Percentiles rank a stretch among this genome's conserved stretches.
Conservation (phyloP, 2,888 invertebrate species). For the Coleophora deauratella region DNA sequence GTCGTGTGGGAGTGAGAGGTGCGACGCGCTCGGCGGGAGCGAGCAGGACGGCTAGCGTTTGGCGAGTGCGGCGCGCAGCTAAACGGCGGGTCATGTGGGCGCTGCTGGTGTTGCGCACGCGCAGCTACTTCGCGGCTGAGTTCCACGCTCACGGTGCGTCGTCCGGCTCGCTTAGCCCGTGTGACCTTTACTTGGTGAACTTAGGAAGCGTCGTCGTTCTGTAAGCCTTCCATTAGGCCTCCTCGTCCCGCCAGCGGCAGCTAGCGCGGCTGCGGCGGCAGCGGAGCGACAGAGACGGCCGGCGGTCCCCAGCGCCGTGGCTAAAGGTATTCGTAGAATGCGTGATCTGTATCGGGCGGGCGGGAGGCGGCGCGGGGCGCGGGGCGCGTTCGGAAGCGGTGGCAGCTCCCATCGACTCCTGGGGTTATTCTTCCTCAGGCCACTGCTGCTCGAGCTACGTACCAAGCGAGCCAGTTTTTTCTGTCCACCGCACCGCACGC, state of each 20-base stretch:
- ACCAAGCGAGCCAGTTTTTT: conserved; percentile 76
- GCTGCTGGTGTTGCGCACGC: conserved; percentile 73
- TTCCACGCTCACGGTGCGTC: conserved; percentile 66
- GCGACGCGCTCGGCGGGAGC: conserved; percentile 16
- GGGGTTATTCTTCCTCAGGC: conserved; percentile 76
- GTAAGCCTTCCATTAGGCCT: conserved; percentile 68
- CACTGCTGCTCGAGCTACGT: conserved; percentile 73
- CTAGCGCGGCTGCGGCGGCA: conserved; percentile 45
- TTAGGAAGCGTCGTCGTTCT: conserved; percentile 69
- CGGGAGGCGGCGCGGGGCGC: conserved; percentile 53
- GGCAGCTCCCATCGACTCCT: conserved; percentile 75
- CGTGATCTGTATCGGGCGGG: conserved; percentile 73
- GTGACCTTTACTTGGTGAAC: conserved; percentile 73
- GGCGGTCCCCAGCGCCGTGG: conserved; percentile 57
- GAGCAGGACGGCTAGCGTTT: conserved; percentile 40
- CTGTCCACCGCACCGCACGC: conserved; percentile 75
- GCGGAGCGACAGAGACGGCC: conserved; percentile 63
- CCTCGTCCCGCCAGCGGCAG: conserved; percentile 54
- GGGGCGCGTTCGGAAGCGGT: conserved; percentile 70
- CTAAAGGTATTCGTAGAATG: conserved; percentile 72
- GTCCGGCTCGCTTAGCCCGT: conserved; percentile 64
- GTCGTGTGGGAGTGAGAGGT: conserved; percentile 42
- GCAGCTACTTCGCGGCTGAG: conserved; percentile 65
- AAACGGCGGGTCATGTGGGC: conserved; percentile 69
- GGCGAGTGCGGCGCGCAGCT: conserved; percentile 43